These are phyloP conservation scores for Pseudois nayaur DNA, from an alignment of 2,113 vertebrate genomes.

Conservation along the genomic window DNA sequence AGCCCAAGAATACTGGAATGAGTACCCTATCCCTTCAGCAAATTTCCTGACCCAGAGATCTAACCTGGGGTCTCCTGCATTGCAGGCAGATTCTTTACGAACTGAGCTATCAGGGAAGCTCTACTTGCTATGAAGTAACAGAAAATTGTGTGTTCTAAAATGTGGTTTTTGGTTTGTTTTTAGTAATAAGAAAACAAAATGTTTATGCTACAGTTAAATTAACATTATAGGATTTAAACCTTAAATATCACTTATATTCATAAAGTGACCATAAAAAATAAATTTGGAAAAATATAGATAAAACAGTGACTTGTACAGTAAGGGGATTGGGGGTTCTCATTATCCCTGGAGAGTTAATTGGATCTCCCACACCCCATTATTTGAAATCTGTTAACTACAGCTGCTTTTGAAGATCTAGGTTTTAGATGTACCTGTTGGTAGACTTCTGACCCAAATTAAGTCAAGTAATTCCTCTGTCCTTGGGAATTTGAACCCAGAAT, in stretches of 20 bases:
- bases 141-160: background rate
- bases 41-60: background rate
- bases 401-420: background rate
- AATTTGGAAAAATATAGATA: background rate
- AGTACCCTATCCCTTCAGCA: background rate
- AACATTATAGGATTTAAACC: background rate
- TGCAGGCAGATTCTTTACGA: background rate
- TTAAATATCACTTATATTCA: background rate
- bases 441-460: background rate
- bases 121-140: background rate
- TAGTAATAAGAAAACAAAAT: background rate
- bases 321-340: background rate
- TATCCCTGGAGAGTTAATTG: background rate
- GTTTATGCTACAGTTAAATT: background rate
- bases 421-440: background rate
- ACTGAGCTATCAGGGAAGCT: background rate
- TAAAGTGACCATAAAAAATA: background rate
- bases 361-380: background rate
- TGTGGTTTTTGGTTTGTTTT: background rate
- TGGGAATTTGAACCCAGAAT: background rate
- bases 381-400: background rate
- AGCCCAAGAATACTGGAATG: background rate
- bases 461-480: background rate
- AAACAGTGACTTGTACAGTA: background rate
- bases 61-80: background rate